Conservation (phyloP, 1,140 invertebrate species). For the Anadara kagoshimensis region DNA sequence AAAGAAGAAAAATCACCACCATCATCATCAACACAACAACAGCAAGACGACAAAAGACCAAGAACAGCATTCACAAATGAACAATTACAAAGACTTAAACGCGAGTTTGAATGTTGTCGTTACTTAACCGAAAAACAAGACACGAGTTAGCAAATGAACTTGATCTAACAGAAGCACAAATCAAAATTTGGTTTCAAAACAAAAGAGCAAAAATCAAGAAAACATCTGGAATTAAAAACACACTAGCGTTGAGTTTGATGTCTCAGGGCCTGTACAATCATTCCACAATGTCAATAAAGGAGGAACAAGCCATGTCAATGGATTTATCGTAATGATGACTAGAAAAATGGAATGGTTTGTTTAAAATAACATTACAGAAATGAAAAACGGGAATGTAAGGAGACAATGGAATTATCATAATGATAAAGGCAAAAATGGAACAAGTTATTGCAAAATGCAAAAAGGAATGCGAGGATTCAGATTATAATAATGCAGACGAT, state of each 20-base stretch:
- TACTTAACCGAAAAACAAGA: conserved; percentile 96
- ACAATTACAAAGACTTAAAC: conserved; percentile 92
- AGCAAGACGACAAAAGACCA: conserved; percentile 84
- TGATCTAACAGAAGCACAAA: conserved; percentile 96
- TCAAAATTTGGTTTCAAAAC: conserved; percentile 99
- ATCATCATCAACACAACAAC: background rate
- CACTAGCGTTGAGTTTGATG: conserved; percentile 94
- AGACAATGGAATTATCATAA: too few species aligned
- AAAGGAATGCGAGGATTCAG: too few species aligned
- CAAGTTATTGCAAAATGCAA: too few species aligned
- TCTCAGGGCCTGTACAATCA: conserved; percentile 94
- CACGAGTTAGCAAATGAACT: conserved; percentile 94
- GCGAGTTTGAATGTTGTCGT: conserved; percentile 94
- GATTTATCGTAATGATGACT: too few species aligned
- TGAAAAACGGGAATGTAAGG: too few species aligned
- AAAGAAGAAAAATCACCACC: conserved; percentile 77
- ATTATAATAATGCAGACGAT: too few species aligned
- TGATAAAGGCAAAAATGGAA: too few species aligned
- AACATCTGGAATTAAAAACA: conserved; percentile 89
- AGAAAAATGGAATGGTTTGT: too few species aligned
- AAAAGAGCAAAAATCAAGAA: conserved; percentile 99
- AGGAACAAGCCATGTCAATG: too few species aligned
- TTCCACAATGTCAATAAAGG: conserved; percentile 50
- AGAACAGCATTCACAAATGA: conserved; percentile 97
- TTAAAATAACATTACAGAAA: too few species aligned